phyloP scores from a whole-genome alignment of 2,888 invertebrate species.

The Melanchra persicariae region DNA sequence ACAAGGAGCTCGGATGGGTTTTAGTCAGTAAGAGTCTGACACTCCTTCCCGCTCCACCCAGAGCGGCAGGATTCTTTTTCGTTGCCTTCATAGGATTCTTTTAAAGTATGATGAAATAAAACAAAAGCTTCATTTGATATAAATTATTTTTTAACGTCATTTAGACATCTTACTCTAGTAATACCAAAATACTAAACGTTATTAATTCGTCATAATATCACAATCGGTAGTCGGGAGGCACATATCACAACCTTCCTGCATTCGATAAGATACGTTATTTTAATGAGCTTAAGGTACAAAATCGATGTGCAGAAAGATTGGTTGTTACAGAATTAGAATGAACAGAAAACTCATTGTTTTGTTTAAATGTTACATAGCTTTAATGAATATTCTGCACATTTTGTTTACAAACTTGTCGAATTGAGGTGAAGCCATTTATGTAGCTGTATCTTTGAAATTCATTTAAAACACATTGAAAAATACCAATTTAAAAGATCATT shows the following conservation, averaged over 20 bases:
- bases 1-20: no score
- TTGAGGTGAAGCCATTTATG: constrained; percentile 1
- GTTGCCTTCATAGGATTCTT: no score
- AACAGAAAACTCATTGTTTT: constrained; percentile 24
- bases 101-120: constrained; percentile 36
- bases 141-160: constrained; percentile 65
- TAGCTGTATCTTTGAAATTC: not conserved
- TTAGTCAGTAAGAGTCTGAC: no score
- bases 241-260: constrained; percentile 50
- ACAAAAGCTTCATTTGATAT: constrained; percentile 41
- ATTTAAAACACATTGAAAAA: not conserved
- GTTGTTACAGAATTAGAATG: constrained; percentile 17
- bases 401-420: constrained; percentile 30
- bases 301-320: constrained; percentile 47
- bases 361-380: not conserved
- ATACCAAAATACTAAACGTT: constrained; percentile 73
- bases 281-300: constrained; percentile 19
- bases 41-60: no score
- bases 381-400: constrained; percentile 24
- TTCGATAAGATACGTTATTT: constrained; percentile 24
- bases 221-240: constrained; percentile 71
- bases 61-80: no score
- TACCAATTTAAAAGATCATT: not conserved
- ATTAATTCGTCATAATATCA: constrained; percentile 74
- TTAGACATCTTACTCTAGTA: constrained; percentile 73